Evolutionary conservation across 2,113 vertebrate genomes (phyloP), one percentile per base, ranked within the genome.

Genomic region (Cacatua alba): DNA sequence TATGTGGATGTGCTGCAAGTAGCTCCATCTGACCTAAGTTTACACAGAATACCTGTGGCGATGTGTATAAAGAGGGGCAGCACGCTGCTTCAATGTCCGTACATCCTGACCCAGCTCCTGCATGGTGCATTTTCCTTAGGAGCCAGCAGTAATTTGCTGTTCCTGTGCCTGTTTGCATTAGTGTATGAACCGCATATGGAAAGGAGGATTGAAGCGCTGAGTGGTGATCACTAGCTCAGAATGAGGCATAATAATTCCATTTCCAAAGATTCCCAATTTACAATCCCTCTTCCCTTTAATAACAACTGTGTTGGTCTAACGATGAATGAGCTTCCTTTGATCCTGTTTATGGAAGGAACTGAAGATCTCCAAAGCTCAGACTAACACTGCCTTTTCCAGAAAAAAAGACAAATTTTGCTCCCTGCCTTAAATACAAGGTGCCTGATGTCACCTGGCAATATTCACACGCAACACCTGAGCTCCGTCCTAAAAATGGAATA

Each of bases 21-120:
- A 86, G n/a, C 41, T 67, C 2, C 20, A 39, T 31, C 71, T 70
- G 68, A 48, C 7, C 26, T 29, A 49, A 26, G 26, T 10, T 37
- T 46, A n/a, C 75, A 57, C 16, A 37, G 53, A 79, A 39, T 10
- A 48, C 10, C 29, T 79, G 35, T 65, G 62, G 35, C 26, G 39
- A 39, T 49, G 14, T 1, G 13, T 7, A 2, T 33, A 51, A 78
- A 37, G 37, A 25, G 2, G 13, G 37, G 51, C 25, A 59, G 13
- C 33, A 39, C 0, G 0, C 0, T n/a, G 21, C 9, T 35, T 41
- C 14, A 21, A 12, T 5, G 18, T 6, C 2, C 49, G 69, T 60
- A 72, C 57, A 26, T 60, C 65, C 62, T 43, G 57, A 33, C n/a
- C n/a, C 67, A 86, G 67, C 37, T 76, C 18, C 48, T 39, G 62